phyloP scores from a whole-genome alignment of 2,113 vertebrate genomes.

The Caretta caretta region DNA sequence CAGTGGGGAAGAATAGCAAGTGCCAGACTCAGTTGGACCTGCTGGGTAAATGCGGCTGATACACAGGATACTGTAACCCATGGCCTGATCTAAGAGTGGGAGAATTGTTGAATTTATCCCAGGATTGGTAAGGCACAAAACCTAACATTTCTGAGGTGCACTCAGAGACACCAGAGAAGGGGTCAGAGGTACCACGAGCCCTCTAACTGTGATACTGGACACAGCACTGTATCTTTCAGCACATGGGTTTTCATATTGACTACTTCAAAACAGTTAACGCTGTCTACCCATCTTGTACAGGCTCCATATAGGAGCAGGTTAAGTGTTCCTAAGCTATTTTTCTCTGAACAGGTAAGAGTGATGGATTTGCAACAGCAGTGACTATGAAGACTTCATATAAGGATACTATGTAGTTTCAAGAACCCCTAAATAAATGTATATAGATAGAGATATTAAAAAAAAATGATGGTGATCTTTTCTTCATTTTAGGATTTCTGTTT shows the following conservation, averaged over 20 bases:
- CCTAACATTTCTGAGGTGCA: background rate
- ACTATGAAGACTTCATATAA: background rate
- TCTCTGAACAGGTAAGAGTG: background rate
- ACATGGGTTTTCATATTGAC: background rate
- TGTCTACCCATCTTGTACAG: background rate
- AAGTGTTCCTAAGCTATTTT: background rate
- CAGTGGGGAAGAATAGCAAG: background rate
- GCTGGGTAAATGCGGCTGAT: background rate
- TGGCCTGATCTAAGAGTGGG: background rate
- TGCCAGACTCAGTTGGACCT: background rate
- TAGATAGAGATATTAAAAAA: background rate
- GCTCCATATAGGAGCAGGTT: background rate
- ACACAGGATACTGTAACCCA: background rate
- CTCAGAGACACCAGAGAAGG: background rate
- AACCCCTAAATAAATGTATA: background rate
- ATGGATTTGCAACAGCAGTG: rapidly evolving
- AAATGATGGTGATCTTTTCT: rapidly evolving
- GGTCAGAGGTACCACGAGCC: background rate
- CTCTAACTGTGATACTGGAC: background rate
- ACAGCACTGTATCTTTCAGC: background rate
- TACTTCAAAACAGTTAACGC: background rate
- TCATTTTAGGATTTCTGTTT: background rate
- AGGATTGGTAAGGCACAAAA: background rate
- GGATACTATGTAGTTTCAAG: background rate
- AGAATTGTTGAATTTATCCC: background rate